Conservation (phyloP, 2,797 vertebrate species). For the Eutrigla gurnardus region DNA sequence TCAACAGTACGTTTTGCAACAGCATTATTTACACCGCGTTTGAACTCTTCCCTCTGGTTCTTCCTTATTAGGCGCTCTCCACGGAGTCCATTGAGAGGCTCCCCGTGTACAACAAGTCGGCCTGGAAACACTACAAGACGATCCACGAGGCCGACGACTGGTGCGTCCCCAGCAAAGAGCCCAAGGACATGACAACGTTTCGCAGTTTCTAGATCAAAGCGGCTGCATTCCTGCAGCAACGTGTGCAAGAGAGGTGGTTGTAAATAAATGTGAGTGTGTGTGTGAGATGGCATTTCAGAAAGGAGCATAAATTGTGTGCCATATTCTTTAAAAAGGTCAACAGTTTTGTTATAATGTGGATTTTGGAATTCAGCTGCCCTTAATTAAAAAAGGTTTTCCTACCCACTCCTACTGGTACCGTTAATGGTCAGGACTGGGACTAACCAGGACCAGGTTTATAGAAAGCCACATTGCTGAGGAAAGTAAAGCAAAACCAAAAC, state of each 20-base stretch:
- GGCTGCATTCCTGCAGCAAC: background rate
- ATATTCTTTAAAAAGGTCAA: constrained; percentile 27
- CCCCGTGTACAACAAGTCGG: constrained; percentile 97
- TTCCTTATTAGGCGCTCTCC: constrained; percentile 89
- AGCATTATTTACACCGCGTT: background rate
- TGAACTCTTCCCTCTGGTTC: background rate
- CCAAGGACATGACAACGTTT: constrained; percentile 97
- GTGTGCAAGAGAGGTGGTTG: background rate
- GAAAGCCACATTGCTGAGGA: background rate
- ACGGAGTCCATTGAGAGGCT: constrained; percentile 97
- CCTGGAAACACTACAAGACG: constrained; percentile 96
- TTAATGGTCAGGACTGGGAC: background rate
- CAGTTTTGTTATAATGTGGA: background rate
- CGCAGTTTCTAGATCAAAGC: constrained; percentile 86
- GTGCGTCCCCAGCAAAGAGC: constrained; percentile 97
- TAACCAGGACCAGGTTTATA: background rate
- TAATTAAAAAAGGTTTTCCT: background rate
- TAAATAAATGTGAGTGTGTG: background rate
- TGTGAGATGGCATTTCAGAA: constrained; percentile 3
- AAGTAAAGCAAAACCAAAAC: background rate
- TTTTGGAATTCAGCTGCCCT: background rate
- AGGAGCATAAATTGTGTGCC: constrained; percentile 35
- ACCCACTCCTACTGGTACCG: background rate
- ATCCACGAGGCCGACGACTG: constrained; percentile 97
- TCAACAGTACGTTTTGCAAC: background rate